Conservation (phyloP, 2,888 invertebrate genomes). For the Trypoxylon attenuatum region DNA sequence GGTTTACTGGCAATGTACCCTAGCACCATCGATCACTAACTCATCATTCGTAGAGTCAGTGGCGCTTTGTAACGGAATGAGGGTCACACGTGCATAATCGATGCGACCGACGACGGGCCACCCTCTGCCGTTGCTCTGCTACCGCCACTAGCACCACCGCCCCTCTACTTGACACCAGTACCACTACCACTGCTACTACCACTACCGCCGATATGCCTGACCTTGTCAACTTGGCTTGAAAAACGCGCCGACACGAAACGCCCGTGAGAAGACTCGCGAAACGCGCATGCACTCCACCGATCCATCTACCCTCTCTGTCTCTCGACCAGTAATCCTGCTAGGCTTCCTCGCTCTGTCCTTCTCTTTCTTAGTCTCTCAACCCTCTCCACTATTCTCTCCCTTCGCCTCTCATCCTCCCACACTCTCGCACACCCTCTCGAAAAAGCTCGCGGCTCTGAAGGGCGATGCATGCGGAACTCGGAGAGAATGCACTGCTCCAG, state of each 20-base stretch:
- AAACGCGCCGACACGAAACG: slow-evolving; percentile 9
- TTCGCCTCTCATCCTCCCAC: background rate
- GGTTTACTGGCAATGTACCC: no score
- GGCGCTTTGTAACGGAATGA: slow-evolving; percentile 49
- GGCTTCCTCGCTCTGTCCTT: background rate
- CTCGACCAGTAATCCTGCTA: background rate
- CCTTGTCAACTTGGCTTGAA: slow-evolving; percentile 42
- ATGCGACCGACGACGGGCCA: slow-evolving; percentile 57
- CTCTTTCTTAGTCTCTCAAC: background rate
- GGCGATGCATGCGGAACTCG: background rate
- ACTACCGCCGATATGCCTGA: slow-evolving; percentile 20
- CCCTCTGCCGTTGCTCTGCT: slow-evolving; percentile 28
- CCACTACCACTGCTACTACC: background rate
- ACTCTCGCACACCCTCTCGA: no score
- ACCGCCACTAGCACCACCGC: slow-evolving; percentile 6
- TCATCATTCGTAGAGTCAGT: slow-evolving; percentile 45
- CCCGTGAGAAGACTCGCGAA: no score
- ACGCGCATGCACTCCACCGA: background rate
- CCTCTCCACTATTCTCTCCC: no score
- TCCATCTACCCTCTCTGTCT: background rate
- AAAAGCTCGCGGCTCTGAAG: background rate
- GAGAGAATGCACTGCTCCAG: no score
- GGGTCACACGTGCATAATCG: slow-evolving; percentile 64
- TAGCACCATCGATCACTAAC: no score
- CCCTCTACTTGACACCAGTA: no score